Conservation (phyloP, 2,888 invertebrate genomes). For the Hipparchia semele region DNA sequence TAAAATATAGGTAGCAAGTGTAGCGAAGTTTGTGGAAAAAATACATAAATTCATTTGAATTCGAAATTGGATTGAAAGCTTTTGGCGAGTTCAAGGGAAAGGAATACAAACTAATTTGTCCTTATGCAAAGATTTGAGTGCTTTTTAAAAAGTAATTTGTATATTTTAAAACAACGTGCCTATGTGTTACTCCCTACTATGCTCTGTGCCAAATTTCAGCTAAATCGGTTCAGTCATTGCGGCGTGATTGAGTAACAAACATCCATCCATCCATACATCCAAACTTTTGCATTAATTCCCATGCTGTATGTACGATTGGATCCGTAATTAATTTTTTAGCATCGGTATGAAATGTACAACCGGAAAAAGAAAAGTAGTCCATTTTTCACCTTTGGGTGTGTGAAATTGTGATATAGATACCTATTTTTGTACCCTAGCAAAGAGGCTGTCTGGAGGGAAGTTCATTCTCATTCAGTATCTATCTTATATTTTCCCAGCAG, state of each 20-base stretch:
- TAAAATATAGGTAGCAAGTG: background rate
- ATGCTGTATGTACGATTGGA: no score
- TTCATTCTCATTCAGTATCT: conserved; percentile 15
- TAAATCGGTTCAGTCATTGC: no score
- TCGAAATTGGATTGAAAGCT: conserved; percentile 28
- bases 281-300: no score
- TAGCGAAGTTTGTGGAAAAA: conserved; percentile 16
- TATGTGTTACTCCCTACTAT: no score
- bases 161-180: conserved; percentile 2
- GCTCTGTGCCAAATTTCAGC: no score
- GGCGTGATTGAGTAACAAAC: no score
- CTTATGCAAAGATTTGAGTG: conserved; percentile 18
- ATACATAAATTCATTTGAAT: conserved; percentile 24
- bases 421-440: background rate
- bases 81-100: conserved; percentile 20
- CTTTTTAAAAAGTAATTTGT: conserved; percentile 17
- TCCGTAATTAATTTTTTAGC: no score
- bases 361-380: no score
- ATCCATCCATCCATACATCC: no score
- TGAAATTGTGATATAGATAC: no score
- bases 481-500: conserved; percentile 49
- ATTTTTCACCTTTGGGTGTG: no score
- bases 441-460: conserved; percentile 16
- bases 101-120: conserved; percentile 27
- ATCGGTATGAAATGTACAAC: no score